These are phyloP conservation scores for Tragelaphus buxtoni DNA, from an alignment of 2,113 vertebrate species.

Conservation along the genomic window DNA sequence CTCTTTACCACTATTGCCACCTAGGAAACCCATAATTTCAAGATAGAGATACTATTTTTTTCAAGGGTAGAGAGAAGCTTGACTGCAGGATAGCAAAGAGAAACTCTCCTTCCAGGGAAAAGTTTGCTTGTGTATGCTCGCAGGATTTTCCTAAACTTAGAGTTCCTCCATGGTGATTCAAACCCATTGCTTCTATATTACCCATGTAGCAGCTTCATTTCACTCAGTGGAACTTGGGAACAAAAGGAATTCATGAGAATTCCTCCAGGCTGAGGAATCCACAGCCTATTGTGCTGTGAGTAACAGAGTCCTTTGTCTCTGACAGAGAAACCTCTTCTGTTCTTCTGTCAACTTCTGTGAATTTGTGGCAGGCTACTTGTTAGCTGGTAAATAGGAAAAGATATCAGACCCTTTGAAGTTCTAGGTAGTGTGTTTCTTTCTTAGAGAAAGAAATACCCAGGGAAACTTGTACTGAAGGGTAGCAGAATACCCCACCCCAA, in stretches of 20 bases:
- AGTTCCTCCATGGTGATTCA: neutral
- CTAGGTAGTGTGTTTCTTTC: neutral
- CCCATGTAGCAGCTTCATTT: neutral
- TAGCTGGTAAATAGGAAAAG: neutral
- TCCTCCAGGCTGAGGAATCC: neutral
- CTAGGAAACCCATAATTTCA: neutral
- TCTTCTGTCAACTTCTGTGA: neutral
- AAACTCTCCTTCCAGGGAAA: neutral
- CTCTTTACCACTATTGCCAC: neutral
- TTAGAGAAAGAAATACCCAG: neutral
- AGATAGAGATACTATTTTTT: neutral
- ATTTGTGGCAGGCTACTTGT: neutral
- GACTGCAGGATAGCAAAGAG: neutral
- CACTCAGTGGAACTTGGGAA: neutral
- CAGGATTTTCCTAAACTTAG: neutral
- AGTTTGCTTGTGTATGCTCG: neutral
- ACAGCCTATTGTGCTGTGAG: neutral
- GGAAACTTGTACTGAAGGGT: neutral
- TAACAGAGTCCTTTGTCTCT: constrained; percentile 32
- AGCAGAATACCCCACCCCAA: neutral
- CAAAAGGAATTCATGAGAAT: neutral
- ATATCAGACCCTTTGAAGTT: neutral
- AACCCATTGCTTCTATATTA: neutral
- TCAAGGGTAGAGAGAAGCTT: neutral
- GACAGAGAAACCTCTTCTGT: neutral